Conservation (phyloP, 2,888 invertebrate species). For the Oscheius myriophilus region DNA sequence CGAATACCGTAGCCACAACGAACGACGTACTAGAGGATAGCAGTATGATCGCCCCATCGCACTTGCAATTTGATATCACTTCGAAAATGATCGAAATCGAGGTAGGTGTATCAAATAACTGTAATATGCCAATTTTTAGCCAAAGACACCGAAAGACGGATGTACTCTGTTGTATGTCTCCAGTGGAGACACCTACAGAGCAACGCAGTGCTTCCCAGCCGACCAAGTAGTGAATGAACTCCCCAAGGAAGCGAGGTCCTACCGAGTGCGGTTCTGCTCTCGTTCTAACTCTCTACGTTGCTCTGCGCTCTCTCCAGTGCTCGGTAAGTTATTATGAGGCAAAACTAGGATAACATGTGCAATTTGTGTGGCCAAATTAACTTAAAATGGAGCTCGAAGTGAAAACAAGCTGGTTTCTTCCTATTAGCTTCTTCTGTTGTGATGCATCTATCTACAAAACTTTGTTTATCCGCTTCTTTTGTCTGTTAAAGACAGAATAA, state of each 20-base stretch:
- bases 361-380: too few relatives aligned
- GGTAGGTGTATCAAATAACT: conserved; percentile 26
- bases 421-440: too few relatives aligned
- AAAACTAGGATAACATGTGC: too few relatives aligned
- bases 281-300: conserved; percentile 35
- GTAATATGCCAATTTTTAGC: conserved; percentile 30
- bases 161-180: conserved; percentile 51
- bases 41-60: conserved; percentile 39
- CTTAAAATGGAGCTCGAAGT: too few relatives aligned
- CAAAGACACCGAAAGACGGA: conserved; percentile 43
- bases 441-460: too few relatives aligned
- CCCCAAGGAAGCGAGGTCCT: conserved; percentile 36
- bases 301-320: conserved; percentile 31
- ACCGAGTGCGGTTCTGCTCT: conserved; percentile 50
- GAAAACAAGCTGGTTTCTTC: too few relatives aligned
- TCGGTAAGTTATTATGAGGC: conserved; percentile 29
- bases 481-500: too few relatives aligned
- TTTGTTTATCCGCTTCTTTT: too few relatives aligned
- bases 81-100: conserved; percentile 44
- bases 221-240: conserved; percentile 39
- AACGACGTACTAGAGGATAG: conserved; percentile 54
- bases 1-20: conserved; percentile 54
- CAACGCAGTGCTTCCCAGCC: conserved; percentile 45
- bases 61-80: conserved; percentile 34
- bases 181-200: conserved; percentile 46